Evolutionary conservation across 2,888 invertebrate genomes (phyloP).

Genomic region (Sesia apiformis): DNA sequence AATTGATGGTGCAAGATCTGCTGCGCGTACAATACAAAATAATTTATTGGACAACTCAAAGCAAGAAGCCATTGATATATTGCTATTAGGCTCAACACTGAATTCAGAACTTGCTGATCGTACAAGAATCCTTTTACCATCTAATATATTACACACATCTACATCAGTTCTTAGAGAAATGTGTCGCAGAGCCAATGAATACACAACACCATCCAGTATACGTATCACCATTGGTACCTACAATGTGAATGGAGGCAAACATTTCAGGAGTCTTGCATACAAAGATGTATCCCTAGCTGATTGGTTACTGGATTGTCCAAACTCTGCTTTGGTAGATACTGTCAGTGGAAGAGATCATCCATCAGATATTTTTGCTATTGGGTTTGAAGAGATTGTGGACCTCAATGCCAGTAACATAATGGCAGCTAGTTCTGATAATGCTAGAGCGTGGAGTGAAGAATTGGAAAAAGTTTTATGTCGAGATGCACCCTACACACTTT

Average conservation of each 20-base stretch:
- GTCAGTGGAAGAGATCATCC: slow-evolving; percentile 73
- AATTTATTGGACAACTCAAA: slow-evolving; percentile 96
- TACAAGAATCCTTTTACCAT: slow-evolving; percentile 89
- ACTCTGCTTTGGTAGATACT: slow-evolving; percentile 61
- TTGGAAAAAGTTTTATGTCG: slow-evolving; percentile 92
- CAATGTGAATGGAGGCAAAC: slow-evolving; percentile 99
- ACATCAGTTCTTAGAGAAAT: slow-evolving; percentile 88
- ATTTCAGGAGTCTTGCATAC: slow-evolving; percentile 96
- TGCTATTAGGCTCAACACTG: slow-evolving; percentile 92
- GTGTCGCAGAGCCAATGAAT: slow-evolving; percentile 88
- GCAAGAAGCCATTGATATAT: slow-evolving; percentile 98
- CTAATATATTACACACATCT: slow-evolving; percentile 90
- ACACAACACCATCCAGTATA: slow-evolving; percentile 79
- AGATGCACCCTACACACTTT: slow-evolving; percentile 89
- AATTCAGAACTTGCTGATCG: slow-evolving; percentile 94
- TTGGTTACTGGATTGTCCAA: slow-evolving; percentile 91
- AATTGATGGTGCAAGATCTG: slow-evolving; percentile 98
- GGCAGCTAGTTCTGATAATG: slow-evolving; percentile 93
- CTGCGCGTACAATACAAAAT: slow-evolving; percentile 98
- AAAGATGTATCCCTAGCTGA: slow-evolving; percentile 90
- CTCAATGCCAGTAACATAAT: slow-evolving; percentile 98
- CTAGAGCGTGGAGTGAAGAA: slow-evolving; percentile 96
- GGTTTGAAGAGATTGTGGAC: slow-evolving; percentile 99
- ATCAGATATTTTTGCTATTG: slow-evolving; percentile 96
- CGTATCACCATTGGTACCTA: slow-evolving; percentile 95